Percentiles rank a stretch among this genome's conserved stretches.
phyloP scores from a whole-genome alignment of 1,140 invertebrate species.

The Heterodera carotae region DNA sequence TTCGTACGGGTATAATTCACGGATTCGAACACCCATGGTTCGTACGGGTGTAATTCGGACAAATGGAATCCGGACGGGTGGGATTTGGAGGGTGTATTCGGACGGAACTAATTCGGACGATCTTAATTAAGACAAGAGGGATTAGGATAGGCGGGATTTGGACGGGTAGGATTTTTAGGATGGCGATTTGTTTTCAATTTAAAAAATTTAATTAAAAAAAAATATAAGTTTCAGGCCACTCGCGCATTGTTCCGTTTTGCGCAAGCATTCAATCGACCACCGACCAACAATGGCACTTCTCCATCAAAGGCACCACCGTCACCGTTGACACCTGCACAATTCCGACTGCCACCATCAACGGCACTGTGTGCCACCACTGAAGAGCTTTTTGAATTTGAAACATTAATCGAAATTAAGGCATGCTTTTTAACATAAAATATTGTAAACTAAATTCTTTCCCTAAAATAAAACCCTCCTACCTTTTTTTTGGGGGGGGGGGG shows the following conservation, averaged over 20 bases:
- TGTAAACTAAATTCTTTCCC: neutral
- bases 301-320: constrained; percentile 66
- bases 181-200: neutral
- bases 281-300: constrained; percentile 72
- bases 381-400: constrained; percentile 75
- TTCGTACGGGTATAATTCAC: no score
- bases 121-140: no score
- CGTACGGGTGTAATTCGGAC: no score
- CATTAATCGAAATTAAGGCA: constrained; percentile 83
- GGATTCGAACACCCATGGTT: no score
- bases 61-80: no score
- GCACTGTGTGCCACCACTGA: neutral
- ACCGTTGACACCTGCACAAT: constrained; percentile 42
- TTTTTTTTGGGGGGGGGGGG: no score
- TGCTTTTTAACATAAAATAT: constrained; percentile 7
- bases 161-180: no score
- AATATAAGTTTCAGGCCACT: constrained; percentile 70
- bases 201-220: neutral
- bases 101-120: no score
- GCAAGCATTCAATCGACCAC: constrained; percentile 78
- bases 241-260: constrained; percentile 81
- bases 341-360: neutral
- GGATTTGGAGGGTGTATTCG: no score
- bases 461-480: no score
- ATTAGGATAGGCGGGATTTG: no score